Percentiles rank a stretch among this genome's conserved stretches.
These are phyloP conservation scores for Euphydryas editha DNA, from an alignment of 2,888 invertebrate genomes.

Conservation along the genomic window DNA sequence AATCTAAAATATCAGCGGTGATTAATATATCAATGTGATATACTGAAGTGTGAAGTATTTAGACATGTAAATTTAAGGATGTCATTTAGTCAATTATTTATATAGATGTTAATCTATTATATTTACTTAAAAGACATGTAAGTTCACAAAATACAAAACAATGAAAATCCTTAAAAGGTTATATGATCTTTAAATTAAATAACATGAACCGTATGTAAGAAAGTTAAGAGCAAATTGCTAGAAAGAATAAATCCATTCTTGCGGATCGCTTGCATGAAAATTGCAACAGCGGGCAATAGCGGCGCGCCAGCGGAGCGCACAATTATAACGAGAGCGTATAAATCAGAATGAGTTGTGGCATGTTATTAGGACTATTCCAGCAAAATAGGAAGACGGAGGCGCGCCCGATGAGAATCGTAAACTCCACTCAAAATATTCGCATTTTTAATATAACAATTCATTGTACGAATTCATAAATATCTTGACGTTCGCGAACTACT, in stretches of 20 bases:
- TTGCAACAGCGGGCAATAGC: conserved; percentile 78
- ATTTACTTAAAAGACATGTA: not conserved
- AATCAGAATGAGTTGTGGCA: conserved; percentile 84
- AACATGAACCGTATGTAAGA: conserved; percentile 61
- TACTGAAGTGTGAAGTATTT: no score
- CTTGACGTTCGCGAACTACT: conserved; percentile 47
- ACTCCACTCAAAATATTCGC: conserved; percentile 49
- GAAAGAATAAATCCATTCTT: conserved; percentile 78
- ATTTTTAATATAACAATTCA: conserved; percentile 54
- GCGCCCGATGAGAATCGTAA: conserved; percentile 68
- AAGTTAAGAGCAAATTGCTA: conserved; percentile 72
- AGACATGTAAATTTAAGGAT: no score
- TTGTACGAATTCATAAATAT: conserved; percentile 39
- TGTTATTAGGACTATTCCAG: conserved; percentile 80
- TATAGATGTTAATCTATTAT: not conserved
- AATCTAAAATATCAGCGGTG: no score
- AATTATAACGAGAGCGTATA: conserved; percentile 83
- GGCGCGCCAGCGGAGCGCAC: conserved; percentile 77
- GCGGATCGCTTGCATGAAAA: conserved; percentile 79
- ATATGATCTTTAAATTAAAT: conserved; percentile 69
- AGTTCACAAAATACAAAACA: conserved; percentile 32
- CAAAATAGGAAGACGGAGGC: conserved; percentile 72
- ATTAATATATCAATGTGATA: no score
- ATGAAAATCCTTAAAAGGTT: conserved; percentile 56
- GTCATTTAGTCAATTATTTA: not conserved